Conservation (phyloP, 2,113 vertebrate species). For the Machaerirhynchus nigripectus region DNA sequence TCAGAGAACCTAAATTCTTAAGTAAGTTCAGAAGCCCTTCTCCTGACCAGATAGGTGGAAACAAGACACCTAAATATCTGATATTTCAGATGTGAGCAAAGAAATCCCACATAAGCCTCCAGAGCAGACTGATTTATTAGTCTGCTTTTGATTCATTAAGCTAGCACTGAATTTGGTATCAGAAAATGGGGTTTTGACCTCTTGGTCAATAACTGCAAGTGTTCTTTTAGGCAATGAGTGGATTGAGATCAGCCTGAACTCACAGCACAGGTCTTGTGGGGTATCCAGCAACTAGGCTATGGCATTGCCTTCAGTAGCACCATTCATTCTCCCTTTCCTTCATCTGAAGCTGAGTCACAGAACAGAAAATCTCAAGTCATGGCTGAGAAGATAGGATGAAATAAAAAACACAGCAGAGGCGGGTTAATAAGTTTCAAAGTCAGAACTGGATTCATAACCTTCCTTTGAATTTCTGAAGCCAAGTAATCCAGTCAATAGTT, state of each 20-base stretch:
- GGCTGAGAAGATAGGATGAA: background rate
- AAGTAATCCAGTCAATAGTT: background rate
- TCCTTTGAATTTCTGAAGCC: background rate
- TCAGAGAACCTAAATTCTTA: background rate
- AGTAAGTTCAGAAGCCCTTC: background rate
- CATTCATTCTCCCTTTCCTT: background rate
- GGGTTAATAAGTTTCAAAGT: background rate
- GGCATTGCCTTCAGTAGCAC: background rate
- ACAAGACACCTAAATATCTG: background rate
- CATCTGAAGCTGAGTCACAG: background rate
- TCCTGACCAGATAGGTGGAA: background rate
- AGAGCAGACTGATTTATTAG: background rate
- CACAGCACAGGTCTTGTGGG: fast-evolving
- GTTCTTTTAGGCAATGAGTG: background rate
- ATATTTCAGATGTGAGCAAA: background rate
- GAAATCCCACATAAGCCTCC: background rate
- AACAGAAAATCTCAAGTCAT: background rate
- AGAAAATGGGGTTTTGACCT: background rate
- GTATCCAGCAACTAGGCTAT: background rate
- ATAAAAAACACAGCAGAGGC: background rate
- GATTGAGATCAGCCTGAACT: background rate
- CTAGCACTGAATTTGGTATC: background rate
- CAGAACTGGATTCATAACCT: background rate
- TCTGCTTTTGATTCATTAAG: background rate
- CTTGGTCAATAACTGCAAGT: background rate